These are phyloP conservation scores for Acanthisitta chloris DNA, from an alignment of 2,113 vertebrate genomes.

Conservation along the genomic window DNA sequence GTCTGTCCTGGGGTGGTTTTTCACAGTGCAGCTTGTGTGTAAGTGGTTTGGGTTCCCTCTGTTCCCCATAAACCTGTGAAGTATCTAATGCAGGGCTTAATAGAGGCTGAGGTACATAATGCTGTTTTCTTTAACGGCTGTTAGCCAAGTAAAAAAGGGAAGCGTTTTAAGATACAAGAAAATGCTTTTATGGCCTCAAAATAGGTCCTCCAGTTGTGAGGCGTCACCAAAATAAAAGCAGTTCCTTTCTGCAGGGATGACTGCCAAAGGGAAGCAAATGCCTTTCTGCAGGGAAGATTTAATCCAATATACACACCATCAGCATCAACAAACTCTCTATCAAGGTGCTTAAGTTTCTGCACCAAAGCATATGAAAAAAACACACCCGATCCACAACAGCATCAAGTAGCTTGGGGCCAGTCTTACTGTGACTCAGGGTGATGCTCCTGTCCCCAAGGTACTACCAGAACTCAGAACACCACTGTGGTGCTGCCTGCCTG, in stretches of 20 bases:
- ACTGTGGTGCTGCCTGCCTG: background rate
- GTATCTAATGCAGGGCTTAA: background rate
- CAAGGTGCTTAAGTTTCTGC: background rate
- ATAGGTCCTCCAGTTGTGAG: background rate
- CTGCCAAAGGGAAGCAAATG: background rate
- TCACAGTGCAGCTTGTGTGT: background rate
- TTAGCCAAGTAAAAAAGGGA: background rate
- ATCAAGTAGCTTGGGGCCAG: background rate
- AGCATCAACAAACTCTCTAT: background rate
- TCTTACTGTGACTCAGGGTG: accelerated
- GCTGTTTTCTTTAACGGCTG: background rate
- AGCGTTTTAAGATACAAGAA: background rate
- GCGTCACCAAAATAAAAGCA: background rate
- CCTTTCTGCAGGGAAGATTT: background rate
- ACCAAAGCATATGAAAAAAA: background rate
- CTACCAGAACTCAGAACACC: accelerated
- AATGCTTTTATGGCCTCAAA: background rate
- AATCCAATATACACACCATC: background rate
- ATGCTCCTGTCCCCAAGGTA: background rate
- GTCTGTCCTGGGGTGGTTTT: background rate
- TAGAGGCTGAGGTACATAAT: background rate
- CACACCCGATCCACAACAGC: accelerated
- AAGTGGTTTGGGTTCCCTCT: background rate
- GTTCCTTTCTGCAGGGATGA: background rate
- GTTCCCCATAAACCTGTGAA: background rate